Conservation (phyloP, 2,888 invertebrate species). For the Parelbella ahira region DNA sequence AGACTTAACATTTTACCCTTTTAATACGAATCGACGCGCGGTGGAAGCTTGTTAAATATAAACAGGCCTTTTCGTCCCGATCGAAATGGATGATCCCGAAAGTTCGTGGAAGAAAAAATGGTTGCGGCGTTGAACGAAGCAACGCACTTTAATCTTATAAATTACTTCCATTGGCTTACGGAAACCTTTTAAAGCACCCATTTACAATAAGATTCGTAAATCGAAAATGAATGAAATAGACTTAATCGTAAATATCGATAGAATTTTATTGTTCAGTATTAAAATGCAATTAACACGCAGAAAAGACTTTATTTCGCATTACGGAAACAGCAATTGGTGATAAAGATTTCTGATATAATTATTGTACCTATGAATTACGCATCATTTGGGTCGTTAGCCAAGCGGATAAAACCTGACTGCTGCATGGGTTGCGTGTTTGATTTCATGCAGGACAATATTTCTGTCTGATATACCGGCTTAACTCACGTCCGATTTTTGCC, state of each 20-base stretch:
- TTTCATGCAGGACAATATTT: too few relatives aligned
- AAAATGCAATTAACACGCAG: too few relatives aligned
- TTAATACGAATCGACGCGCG: not conserved
- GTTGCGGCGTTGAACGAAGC: constrained; percentile 8
- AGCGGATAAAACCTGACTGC: too few relatives aligned
- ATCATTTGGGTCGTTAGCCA: too few relatives aligned
- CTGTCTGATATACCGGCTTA: too few relatives aligned
- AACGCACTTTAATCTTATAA: constrained; percentile 26
- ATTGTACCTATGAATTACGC: too few relatives aligned
- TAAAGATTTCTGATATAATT: too few relatives aligned
- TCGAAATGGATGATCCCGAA: constrained; percentile 5
- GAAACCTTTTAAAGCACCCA: constrained; percentile 29
- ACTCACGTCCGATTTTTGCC: too few relatives aligned
- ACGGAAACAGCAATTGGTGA: too few relatives aligned
- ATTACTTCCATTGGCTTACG: constrained; percentile 27
- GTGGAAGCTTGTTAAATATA: constrained; percentile 7
- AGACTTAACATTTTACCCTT: constrained; percentile 1
- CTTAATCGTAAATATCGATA: constrained; percentile 4
- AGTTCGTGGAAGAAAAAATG: constrained; percentile 14
- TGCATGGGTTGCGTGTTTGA: too few relatives aligned
- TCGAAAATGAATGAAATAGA: constrained; percentile 9
- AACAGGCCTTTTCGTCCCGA: not conserved
- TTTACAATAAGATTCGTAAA: constrained; percentile 21
- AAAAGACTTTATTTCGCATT: too few relatives aligned
- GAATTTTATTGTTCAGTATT: too few relatives aligned